Evolutionary conservation across 2,888 invertebrate species (phyloP).

Genomic region (Coenonympha glycerion): DNA sequence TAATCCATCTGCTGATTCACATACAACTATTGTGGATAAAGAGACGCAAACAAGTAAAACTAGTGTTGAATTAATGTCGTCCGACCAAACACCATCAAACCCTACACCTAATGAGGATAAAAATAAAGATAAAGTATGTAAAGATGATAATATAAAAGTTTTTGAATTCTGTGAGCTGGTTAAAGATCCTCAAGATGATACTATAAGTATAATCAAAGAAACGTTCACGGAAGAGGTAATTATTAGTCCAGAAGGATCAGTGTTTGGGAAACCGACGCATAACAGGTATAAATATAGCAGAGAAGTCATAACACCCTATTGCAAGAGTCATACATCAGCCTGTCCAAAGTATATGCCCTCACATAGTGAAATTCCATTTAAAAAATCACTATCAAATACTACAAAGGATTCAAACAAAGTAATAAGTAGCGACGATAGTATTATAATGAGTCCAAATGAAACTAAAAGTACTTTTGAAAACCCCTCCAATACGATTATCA

Average conservation of each 20-base stretch:
- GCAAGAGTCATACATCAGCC: conserved; percentile 32
- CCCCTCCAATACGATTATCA: neutral
- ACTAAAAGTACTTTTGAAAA: conserved; percentile 18
- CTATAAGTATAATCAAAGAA: conserved; percentile 37
- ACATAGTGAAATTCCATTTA: neutral
- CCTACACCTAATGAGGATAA: conserved; percentile 22
- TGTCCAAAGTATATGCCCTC: conserved; percentile 28
- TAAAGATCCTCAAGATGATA: conserved; percentile 33
- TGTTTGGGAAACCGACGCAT: conserved; percentile 14
- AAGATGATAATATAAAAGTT: conserved; percentile 33
- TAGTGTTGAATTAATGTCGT: conserved; percentile 24
- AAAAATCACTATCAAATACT: neutral
- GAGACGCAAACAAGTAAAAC: conserved; percentile 38
- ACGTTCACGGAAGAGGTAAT: conserved; percentile 36
- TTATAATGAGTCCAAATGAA: conserved; percentile 6
- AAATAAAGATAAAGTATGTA: conserved; percentile 14
- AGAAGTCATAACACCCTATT: conserved; percentile 44
- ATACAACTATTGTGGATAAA: conserved; percentile 29
- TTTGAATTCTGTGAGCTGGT: conserved; percentile 38
- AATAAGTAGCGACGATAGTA: neutral
- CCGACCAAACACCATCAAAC: conserved; percentile 17
- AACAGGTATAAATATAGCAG: conserved; percentile 38
- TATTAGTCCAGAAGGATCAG: conserved; percentile 12
- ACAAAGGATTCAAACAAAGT: neutral
- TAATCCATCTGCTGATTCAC: conserved; percentile 26